These are phyloP conservation scores for Columbina picui DNA, from an alignment of 2,113 vertebrate genomes.

Conservation along the genomic window DNA sequence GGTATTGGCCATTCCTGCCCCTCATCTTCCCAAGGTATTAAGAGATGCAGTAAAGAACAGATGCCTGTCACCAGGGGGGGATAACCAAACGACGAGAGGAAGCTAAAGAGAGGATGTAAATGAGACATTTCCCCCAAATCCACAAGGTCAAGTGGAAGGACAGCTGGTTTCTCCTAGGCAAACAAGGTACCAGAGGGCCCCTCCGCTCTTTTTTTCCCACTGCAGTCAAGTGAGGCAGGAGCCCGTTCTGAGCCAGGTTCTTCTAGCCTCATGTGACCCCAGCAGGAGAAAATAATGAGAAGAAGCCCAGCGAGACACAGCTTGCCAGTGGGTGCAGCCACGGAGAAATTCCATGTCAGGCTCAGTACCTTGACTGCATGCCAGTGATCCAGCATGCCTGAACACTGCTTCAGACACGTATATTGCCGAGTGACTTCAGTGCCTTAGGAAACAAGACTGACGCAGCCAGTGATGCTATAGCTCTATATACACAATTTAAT, in stretches of 20 bases:
- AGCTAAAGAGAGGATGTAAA: not conserved
- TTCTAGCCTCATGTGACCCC: not conserved
- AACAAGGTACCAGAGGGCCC: not conserved
- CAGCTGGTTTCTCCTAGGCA: not conserved
- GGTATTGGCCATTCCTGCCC: not conserved
- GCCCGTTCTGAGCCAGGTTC: not conserved
- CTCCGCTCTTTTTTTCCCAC: not conserved
- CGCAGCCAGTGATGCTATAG: not conserved
- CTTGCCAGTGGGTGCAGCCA: conserved; percentile 39
- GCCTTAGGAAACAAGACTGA: not conserved
- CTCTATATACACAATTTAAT: not conserved
- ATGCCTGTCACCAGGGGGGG: not conserved
- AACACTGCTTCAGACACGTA: not conserved
- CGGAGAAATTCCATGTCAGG: conserved; percentile 1
- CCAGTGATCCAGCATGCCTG: not conserved
- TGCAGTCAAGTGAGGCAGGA: not conserved
- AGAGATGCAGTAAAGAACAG: not conserved
- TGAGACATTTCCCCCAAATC: not conserved
- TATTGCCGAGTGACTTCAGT: not conserved
- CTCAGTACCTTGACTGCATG: not conserved
- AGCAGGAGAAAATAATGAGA: not conserved
- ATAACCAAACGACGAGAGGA: not conserved
- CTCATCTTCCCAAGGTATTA: rapidly evolving
- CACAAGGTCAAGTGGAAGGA: not conserved
- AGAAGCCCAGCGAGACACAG: not conserved